These are phyloP conservation scores for Metallyticus violacea DNA, from an alignment of 2,888 invertebrate species.

Conservation along the genomic window DNA sequence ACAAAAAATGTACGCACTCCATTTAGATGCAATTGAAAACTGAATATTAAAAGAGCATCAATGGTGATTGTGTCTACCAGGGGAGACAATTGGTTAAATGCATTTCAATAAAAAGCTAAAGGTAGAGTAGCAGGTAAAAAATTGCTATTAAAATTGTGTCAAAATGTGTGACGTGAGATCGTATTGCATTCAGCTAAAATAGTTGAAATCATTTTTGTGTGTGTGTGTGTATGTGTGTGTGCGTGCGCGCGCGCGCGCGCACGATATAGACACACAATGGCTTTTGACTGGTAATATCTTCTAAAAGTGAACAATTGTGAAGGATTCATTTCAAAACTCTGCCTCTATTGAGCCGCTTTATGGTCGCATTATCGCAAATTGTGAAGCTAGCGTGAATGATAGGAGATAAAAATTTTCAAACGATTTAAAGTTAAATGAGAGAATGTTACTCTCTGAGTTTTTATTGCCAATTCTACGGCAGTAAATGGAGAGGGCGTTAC, in stretches of 20 bases:
- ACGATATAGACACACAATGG: not conserved
- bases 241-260: no score
- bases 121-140: not conserved
- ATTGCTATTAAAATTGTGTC: not conserved
- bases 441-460: not conserved
- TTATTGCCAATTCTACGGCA: no score
- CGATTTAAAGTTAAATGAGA: not conserved
- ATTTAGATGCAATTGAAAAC: no score
- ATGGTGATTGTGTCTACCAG: not conserved
- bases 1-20: no score
- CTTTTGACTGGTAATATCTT: not conserved
- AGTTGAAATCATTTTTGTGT: not conserved
- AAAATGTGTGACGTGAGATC: not conserved
- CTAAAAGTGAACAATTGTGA: not conserved
- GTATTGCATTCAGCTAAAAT: not conserved
- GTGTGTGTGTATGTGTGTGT: not conserved
- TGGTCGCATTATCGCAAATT: not conserved
- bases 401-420: not conserved
- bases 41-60: not conserved
- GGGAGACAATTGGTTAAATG: not conserved
- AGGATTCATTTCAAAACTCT: not conserved
- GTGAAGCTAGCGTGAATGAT: not conserved
- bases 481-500: no score
- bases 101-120: not conserved
- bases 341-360: not conserved